These are phyloP conservation scores for Fregata magnificens DNA, from an alignment of 2,113 vertebrate species.

Conservation along the genomic window DNA sequence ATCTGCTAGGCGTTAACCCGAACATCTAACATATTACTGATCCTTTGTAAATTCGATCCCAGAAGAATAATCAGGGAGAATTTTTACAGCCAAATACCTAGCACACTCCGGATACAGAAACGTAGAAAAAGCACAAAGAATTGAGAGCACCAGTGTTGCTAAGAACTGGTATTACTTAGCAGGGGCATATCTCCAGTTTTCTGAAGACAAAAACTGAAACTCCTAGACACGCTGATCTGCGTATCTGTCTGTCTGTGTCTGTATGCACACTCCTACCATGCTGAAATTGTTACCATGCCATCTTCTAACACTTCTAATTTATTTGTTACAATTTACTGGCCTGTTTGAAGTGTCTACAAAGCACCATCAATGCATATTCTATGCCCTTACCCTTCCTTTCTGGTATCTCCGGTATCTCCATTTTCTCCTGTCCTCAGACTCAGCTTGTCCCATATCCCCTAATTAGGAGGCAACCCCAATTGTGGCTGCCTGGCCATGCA, in stretches of 20 bases:
- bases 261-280: background rate
- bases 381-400: background rate
- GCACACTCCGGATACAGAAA: background rate
- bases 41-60: background rate
- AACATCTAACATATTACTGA: too few relatives aligned
- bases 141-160: background rate
- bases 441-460: background rate
- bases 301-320: background rate
- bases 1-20: background rate
- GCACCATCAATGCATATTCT: background rate
- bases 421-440: background rate
- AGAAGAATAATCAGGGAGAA: background rate
- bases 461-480: too few relatives aligned
- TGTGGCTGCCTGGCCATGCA: background rate
- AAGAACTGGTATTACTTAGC: background rate
- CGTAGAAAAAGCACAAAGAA: background rate
- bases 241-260: background rate
- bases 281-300: background rate
- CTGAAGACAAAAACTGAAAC: background rate
- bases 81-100: background rate
- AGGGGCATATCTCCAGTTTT: background rate
- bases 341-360: background rate
- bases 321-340: background rate
- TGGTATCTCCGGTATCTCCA: background rate
- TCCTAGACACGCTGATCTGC: background rate